Base-by-base conservation (phyloP, 1,140 invertebrate species). In the Triops cancriformis region DNA sequence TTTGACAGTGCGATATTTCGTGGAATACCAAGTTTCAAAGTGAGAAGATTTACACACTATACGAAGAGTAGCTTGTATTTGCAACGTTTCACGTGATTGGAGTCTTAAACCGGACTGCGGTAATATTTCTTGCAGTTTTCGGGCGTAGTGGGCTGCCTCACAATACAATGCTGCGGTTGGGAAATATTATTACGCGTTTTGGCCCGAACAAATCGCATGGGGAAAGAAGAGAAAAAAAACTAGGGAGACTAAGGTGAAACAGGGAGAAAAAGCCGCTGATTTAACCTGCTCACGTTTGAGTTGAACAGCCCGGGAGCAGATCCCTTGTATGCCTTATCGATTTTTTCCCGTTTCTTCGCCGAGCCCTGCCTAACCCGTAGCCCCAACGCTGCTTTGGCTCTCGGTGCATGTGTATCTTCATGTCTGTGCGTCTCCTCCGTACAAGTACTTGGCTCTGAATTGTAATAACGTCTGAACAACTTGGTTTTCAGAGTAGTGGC, bases 231-330 rank as follows among this genome's bases (percentile, higher is more conserved):
- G 31, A 37, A 37, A 37, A 37, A 37, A 37, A 7, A 4, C 31
- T 2, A 37, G 31, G 7, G 31, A 37, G 7, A 37, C 31, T 2
- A 64, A 18, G 51, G n/a, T n/a, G 14, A 23, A 64, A 64, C 6
- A 64, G 23, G 51, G 18, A 18, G 51, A 64, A 64, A 64, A 64
- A 64, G 31, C 23, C 51, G 51, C 18, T 64, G 51, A 64, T 64
- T 64, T 64, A 64, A 64, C 51, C 51, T 64, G n/a, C 51, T 64
- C 51, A 64, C 51, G 51, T 64, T 64, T 64, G 51, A 64, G 51
- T 64, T 64, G 51, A 64, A 64, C 51, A 64, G 51, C 51, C 51
- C 51, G 23, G 18, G 51, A 64, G 10, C 51, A 64, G 51, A 9
- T 64, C 51, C 51, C 51, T 64, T 14, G 51, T 64, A 64, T 64